Percentiles rank a stretch among this genome's conserved stretches.
These are phyloP conservation scores for Helicolenus hilgendorfi DNA, from an alignment of 2,797 vertebrate species.

Conservation along the genomic window DNA sequence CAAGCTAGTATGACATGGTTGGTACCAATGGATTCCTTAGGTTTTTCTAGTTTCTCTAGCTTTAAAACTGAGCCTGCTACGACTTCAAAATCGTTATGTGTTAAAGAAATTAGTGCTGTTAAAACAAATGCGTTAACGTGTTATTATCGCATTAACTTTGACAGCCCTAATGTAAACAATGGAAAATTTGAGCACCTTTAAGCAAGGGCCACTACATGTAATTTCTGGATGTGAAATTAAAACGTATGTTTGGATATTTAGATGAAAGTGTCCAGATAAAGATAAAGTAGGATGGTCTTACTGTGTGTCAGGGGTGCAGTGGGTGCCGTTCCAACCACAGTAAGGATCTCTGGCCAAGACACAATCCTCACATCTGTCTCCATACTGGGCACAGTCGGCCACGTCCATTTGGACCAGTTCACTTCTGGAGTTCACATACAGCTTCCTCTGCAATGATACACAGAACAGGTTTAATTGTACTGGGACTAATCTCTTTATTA, in stretches of 20 bases:
- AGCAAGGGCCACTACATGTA: background rate
- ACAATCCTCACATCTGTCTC: slow-evolving; percentile 71
- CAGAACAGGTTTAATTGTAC: background rate
- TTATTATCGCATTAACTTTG: no score
- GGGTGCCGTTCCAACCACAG: slow-evolving; percentile 74
- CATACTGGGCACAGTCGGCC: slow-evolving; percentile 75
- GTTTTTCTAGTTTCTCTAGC: no score
- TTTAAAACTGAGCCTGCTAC: no score
- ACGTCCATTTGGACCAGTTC: slow-evolving; percentile 84
- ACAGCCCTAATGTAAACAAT: background rate
- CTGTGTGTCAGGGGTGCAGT: slow-evolving; percentile 37
- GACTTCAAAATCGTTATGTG: no score
- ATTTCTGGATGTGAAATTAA: background rate
- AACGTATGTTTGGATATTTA: background rate
- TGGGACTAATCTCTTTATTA: background rate
- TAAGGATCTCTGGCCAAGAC: slow-evolving; percentile 86
- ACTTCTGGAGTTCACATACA: slow-evolving; percentile 73
- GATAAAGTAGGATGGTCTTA: slow-evolving; percentile 29
- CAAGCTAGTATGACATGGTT: no score
- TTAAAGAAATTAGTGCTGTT: no score
- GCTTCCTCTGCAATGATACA: slow-evolving; percentile 70
- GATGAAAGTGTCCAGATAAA: background rate
- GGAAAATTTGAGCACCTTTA: no score
- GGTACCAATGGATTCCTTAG: no score
- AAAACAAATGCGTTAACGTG: no score